phyloP scores from a whole-genome alignment of 2,113 vertebrate species.

The Chamaea fasciata region DNA sequence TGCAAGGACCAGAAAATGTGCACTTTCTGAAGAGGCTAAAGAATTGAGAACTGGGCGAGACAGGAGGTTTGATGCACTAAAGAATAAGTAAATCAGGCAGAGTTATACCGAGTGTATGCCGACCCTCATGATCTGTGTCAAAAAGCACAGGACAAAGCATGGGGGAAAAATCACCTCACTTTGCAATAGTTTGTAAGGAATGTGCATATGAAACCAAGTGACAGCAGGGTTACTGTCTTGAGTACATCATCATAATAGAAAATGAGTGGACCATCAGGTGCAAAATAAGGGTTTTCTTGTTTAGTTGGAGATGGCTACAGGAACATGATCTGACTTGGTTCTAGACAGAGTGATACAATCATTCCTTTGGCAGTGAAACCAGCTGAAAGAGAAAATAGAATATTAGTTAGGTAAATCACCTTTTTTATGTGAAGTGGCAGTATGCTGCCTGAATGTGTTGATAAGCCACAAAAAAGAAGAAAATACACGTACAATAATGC shows the following conservation, averaged over 20 bases:
- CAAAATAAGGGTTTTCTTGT: not conserved
- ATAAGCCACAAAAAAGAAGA: not conserved
- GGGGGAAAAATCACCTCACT: not conserved
- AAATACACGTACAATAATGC: not conserved
- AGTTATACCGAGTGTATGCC: not conserved
- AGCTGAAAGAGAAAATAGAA: not conserved
- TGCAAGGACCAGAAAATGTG: not conserved
- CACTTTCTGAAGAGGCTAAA: not conserved
- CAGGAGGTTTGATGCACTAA: not conserved
- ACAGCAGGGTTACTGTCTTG: not conserved
- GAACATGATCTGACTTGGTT: not conserved
- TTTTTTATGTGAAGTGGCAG: not conserved
- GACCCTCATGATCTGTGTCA: not conserved
- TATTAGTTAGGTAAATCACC: not conserved
- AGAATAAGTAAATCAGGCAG: not conserved
- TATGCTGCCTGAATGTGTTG: not conserved
- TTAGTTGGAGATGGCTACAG: not conserved
- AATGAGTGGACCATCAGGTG: not conserved
- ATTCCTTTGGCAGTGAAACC: not conserved
- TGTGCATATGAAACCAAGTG: not conserved
- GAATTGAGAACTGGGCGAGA: rapidly evolving
- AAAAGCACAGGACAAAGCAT: not conserved
- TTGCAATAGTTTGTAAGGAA: not conserved
- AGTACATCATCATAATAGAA: not conserved
- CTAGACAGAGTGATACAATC: not conserved